Conservation (phyloP, 2,888 invertebrate genomes). For the Phyllotreta striolata region DNA sequence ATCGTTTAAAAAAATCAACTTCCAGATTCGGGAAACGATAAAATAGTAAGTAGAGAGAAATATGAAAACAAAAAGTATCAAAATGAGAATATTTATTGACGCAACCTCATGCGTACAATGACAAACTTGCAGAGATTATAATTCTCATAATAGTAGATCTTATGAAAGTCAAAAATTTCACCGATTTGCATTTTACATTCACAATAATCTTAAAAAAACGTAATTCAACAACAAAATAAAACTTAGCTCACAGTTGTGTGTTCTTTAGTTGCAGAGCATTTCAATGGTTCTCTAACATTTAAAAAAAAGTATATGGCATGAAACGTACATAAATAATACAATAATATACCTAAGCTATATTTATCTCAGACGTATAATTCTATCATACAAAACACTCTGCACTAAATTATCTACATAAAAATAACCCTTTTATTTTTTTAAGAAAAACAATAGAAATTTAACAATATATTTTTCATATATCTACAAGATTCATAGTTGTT, state of each 20-base stretch:
- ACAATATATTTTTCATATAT: constrained; percentile 61
- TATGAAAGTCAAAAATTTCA: constrained; percentile 53
- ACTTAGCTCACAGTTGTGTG: constrained; percentile 48
- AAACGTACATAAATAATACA: constrained; percentile 25
- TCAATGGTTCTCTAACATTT: constrained; percentile 38
- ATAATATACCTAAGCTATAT: constrained; percentile 33
- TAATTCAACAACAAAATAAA: constrained; percentile 47
- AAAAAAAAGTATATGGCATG: constrained; percentile 42
- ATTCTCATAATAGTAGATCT: constrained; percentile 51
- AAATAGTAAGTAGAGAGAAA: background rate
- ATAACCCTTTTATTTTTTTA: constrained; percentile 42
- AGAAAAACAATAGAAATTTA: constrained; percentile 57
- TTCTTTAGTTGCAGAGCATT: constrained; percentile 48
- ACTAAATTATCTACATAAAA: constrained; percentile 46
- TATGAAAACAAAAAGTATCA: constrained; percentile 40
- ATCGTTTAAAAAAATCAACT: background rate
- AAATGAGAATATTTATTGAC: constrained; percentile 58
- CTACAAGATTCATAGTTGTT: constrained; percentile 58
- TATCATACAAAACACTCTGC: constrained; percentile 44
- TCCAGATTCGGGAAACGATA: background rate
- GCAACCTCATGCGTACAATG: constrained; percentile 53
- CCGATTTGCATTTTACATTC: constrained; percentile 51
- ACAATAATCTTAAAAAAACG: constrained; percentile 48
- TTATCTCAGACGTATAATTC: constrained; percentile 35
- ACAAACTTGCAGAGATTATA: constrained; percentile 54